Evolutionary conservation across 2,113 vertebrate genomes (phyloP).

Genomic region (Crotalus horridus): DNA sequence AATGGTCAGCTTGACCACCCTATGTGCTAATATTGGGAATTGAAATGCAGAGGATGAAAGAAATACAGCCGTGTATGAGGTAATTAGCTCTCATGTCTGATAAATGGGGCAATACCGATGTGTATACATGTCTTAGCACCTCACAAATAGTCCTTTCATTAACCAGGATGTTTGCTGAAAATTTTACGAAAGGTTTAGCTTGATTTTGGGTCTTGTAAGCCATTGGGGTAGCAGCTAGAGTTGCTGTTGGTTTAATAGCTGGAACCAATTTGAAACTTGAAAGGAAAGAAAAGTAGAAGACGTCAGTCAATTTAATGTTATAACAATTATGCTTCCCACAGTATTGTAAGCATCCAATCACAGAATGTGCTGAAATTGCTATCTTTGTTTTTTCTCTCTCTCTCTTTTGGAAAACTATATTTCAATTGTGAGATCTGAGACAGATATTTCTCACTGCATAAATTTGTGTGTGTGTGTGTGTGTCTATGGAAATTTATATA

Average conservation of each 20-base stretch:
- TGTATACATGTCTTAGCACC: conserved; percentile 92
- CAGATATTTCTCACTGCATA: background rate
- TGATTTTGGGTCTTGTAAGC: conserved; percentile 73
- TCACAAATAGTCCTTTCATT: conserved; percentile 88
- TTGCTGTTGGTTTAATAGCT: conserved; percentile 63
- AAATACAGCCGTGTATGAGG: conserved; percentile 86
- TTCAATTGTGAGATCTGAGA: conserved; percentile 24
- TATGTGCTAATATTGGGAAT: conserved; percentile 95
- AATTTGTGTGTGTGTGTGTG: background rate
- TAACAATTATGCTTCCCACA: conserved; percentile 63
- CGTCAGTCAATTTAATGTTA: conserved; percentile 64
- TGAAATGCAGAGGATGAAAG: conserved; percentile 91
- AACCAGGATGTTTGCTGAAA: conserved; percentile 80
- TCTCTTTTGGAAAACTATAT: conserved; percentile 43
- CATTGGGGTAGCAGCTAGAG: conserved; percentile 63
- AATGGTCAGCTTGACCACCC: conserved; percentile 86
- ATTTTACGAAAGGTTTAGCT: conserved; percentile 81
- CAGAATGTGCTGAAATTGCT: conserved; percentile 45
- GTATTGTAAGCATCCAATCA: conserved; percentile 51
- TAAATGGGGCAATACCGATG: conserved; percentile 98
- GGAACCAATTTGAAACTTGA: conserved; percentile 66
- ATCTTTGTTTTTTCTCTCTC: background rate
- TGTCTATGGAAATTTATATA: background rate
- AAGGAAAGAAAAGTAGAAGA: conserved; percentile 44
- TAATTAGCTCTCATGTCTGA: conserved; percentile 98